Base-by-base conservation (phyloP, 1,140 invertebrate genomes). In the Laodelphax striatellus region DNA sequence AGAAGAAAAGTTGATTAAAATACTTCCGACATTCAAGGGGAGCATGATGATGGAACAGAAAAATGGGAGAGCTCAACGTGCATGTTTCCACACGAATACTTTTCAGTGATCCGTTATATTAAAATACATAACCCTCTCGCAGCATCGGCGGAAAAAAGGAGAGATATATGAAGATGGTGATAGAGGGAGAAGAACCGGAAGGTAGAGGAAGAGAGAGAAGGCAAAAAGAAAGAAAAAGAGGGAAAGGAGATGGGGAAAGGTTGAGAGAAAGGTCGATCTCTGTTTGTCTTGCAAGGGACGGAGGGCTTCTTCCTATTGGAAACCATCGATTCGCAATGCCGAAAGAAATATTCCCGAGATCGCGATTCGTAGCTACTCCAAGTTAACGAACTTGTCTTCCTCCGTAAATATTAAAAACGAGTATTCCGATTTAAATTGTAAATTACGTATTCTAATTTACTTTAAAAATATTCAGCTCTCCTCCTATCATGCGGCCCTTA, bases 401-500 rank as follows among this genome's bases (percentile, higher is more conserved):
- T 50, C 46, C 46, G 46, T 50, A 50, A 50, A 50, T 50, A 50
- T 50, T 50, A 50, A 50, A 50, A 50, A 50, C 46, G 46, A 50
- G 46, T 50, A 50, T 17, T 50, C 46, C 46, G 46, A 50, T 50
- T 50, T 50, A 50, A 50, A 50, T 19, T 50, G 16, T 22, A 50
- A 50, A 50, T 50, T 50, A 50, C 46, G 5, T 50, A 17, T 50
- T 50, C 21, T 50, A 50, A 50, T 50, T 50, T 50, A 50, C 46
- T 50, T 50, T 50, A 50, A 50, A 50, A 50, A 50, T 50, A 50
- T 50, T 50, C 46, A 19, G 16, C 21, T 50, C 34, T 38, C 34
- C 34, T 38, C 10, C 34, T 38, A 38, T 38, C 34, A 38, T 38
- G 34, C 34, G 34, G 34, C 34, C 34, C 34, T 38, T 38, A 38